These are phyloP conservation scores for Acanthopleura granulata DNA, from an alignment of 2,888 invertebrate genomes.

Conservation along the genomic window DNA sequence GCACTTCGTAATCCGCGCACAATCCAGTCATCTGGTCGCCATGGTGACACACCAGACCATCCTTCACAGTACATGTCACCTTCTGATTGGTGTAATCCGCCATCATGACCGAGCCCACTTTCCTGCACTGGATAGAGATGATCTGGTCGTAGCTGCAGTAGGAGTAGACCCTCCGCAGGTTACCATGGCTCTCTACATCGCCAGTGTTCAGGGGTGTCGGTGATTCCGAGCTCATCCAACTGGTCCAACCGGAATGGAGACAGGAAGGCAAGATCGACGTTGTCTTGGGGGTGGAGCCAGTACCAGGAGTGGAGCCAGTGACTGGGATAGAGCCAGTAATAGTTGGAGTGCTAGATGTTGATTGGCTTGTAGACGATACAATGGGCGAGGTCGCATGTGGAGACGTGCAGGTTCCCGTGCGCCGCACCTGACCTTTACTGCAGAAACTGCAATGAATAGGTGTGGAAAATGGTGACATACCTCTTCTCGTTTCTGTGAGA, in stretches of 20 bases:
- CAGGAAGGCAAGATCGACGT: conserved; percentile 70
- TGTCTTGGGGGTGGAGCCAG: neutral
- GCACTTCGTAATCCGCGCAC: conserved; percentile 65
- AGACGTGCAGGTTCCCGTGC: conserved; percentile 51
- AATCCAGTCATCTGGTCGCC: conserved; percentile 37
- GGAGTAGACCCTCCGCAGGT: conserved; percentile 42
- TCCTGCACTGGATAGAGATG: conserved; percentile 82
- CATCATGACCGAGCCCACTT: conserved; percentile 75
- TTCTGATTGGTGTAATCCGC: conserved; percentile 81
- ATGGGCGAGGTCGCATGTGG: conserved; percentile 26
- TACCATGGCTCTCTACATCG: conserved; percentile 56
- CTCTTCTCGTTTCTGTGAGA: too few species aligned
- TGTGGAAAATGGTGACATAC: neutral
- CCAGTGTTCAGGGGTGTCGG: conserved; percentile 57
- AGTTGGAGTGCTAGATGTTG: conserved; percentile 26
- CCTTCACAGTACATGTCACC: conserved; percentile 77
- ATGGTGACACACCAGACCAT: conserved; percentile 51
- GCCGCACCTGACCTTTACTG: conserved; percentile 54
- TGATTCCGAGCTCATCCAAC: conserved; percentile 78
- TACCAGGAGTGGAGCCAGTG: too few species aligned
- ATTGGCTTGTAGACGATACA: too few species aligned
- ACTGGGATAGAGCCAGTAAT: too few species aligned
- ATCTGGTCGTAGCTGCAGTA: conserved; percentile 70
- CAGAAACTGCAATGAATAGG: conserved; percentile 54
- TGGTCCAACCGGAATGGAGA: conserved; percentile 79